A percentile compares a stretch with the other conserved stretches of the same genome.
Evolutionary conservation across 2,113 vertebrate genomes (phyloP).

Genomic region (Ifrita kowaldi): DNA sequence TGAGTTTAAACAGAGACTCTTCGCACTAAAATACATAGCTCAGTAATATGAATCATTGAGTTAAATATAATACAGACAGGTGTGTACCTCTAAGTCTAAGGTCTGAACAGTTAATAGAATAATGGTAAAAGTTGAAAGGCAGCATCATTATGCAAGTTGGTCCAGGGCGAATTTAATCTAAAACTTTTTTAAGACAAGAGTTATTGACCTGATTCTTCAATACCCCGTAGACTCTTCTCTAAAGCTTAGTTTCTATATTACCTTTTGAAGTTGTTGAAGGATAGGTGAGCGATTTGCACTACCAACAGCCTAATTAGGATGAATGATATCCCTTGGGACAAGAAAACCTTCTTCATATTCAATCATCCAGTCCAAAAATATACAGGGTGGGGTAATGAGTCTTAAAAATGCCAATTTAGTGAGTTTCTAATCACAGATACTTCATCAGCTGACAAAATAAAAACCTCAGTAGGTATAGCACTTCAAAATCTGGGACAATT

Average conservation of each 20-base stretch:
- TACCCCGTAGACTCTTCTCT: conserved; percentile 43
- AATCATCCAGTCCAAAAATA: conserved; percentile 53
- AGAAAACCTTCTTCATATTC: conserved; percentile 43
- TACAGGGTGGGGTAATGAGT: conserved; percentile 51
- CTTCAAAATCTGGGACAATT: conserved; percentile 78
- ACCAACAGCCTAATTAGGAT: conserved; percentile 65
- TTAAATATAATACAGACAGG: not conserved
- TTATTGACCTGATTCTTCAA: conserved; percentile 67
- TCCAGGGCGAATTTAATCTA: not conserved
- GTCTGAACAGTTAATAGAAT: not conserved
- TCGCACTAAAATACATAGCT: not conserved
- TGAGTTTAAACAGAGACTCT: not conserved
- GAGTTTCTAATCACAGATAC: conserved; percentile 73
- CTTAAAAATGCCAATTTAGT: conserved; percentile 72
- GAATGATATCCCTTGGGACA: conserved; percentile 21
- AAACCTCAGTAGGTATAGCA: conserved; percentile 71
- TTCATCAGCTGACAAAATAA: conserved; percentile 77
- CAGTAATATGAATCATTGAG: not conserved
- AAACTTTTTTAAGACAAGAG: conserved; percentile 38
- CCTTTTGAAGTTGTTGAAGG: conserved; percentile 63
- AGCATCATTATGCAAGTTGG: not conserved
- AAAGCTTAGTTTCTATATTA: conserved; percentile 35
- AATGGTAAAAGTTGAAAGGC: not conserved
- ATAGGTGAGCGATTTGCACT: conserved; percentile 52
- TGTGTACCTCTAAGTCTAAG: not conserved